Evolutionary conservation across 2,888 invertebrate genomes (phyloP), one percentile per base, ranked within the genome.

Genomic region (Lithosia quadra): DNA sequence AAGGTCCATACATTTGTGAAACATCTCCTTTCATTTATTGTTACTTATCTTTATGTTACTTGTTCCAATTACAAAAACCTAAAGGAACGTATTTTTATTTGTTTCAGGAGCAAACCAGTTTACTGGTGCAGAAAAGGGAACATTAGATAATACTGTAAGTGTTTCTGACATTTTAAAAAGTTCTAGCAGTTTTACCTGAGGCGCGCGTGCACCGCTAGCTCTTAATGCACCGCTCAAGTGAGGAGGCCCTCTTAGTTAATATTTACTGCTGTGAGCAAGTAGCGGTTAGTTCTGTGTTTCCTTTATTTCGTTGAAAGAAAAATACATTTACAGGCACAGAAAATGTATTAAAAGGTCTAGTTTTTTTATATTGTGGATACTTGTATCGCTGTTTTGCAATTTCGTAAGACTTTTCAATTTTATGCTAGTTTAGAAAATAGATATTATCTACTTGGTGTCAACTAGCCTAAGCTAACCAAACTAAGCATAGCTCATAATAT

Each of bases 231-330:
- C 7, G 43, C n/a, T 56, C 58, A 59, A 59, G 28, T 28, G 5
- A 2, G 28, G 2, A 28, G 5, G 28, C 28, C 49, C 39, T 61
- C 24, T 59, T 39, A 63, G 36, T 68, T 53, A 58, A 58, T 63
- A 68, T 59, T 63, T 63, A 68, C 21, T 34, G 22, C 36, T 57
- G 28, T 24, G n/a, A 21, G 39, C 5, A 43, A 62, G 18, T 22
- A 21, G 11, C 5, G 10, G 34, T 53, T 34, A 18, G 24, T 28
- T 66, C n/a, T 22, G 0, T 0, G 18, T 13, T 21, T 61, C 18
- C 18, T 57, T 15, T 43, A 56, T 56, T 62, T 62, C 33, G 43
- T 62, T 43, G 18, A 4, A 24, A 49, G n/a, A 55, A 13, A 55
- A 55, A 55, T 53, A 56, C 33, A 2, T 60, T 36, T 49, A 53